These are phyloP conservation scores for Loriculus beryllinus DNA, from an alignment of 2,797 vertebrate species.

Conservation along the genomic window DNA sequence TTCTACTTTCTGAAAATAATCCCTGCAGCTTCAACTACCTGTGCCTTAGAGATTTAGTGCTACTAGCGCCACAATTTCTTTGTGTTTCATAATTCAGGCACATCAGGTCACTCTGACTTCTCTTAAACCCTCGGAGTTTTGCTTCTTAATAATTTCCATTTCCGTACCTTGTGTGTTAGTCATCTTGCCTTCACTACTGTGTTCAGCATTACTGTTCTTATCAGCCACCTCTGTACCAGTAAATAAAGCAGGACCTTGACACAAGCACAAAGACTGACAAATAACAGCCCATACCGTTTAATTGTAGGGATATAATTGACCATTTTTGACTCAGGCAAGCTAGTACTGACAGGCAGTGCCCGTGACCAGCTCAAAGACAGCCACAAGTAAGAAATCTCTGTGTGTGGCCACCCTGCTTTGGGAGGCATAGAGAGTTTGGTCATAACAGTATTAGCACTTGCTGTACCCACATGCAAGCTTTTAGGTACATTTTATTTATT, in stretches of 20 bases:
- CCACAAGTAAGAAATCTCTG: not conserved
- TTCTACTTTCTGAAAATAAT: not conserved
- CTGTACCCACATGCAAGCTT: not conserved
- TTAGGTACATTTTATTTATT: not conserved
- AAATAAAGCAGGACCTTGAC: not conserved
- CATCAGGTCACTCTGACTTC: not conserved
- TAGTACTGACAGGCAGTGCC: accelerated
- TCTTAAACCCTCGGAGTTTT: not conserved
- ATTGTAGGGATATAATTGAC: not conserved
- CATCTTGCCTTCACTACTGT: not conserved
- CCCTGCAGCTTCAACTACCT: not conserved
- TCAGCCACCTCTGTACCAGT: not conserved
- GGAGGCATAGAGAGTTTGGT: not conserved
- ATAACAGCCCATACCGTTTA: not conserved
- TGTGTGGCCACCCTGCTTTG: too few relatives aligned
- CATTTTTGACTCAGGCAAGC: not conserved
- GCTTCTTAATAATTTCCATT: not conserved
- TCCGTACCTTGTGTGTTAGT: not conserved
- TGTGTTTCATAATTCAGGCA: not conserved
- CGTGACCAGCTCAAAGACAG: not conserved
- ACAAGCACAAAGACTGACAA: not conserved
- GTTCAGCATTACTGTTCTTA: not conserved
- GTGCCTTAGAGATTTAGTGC: not conserved
- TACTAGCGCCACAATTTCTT: not conserved
- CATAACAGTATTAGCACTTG: not conserved